Evolutionary conservation across 2,113 vertebrate genomes (phyloP), one percentile per base, ranked within the genome.

Genomic region (Notechis scutatus): DNA sequence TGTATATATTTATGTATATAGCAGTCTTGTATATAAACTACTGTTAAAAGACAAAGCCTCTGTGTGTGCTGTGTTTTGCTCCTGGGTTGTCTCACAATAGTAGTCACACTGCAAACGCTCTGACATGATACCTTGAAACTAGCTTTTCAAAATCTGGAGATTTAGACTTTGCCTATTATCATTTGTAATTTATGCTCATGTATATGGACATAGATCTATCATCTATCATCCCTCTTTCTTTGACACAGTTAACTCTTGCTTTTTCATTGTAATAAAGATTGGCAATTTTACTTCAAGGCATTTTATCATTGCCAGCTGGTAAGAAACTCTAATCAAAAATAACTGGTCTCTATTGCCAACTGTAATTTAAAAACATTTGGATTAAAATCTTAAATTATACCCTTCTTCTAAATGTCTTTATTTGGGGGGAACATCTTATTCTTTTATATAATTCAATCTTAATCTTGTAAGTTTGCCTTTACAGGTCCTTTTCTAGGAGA

Each of bases 221-320:
- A 47, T 8, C 50, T n/a, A 47, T 21, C 52, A 92, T 64, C 91
- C 91, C 57, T 64, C 87, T 87, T 74, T 4, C 92, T 92, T 92
- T 64, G n/a, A 47, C 14, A n/a, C 23, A 90, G 20, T 50, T 64
- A 94, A 8, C 88, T 87, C 87, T 93, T 95, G 94, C 45, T 52
- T 93, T 95, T 93, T 95, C 64, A 95, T 89, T 96, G 69, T 21
- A 87, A 3, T 92, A 6, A 92, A 86, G 29, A 92, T 93, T 95
- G n/a, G 47, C 85, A 93, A 91, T 95, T 94, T 95, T 91, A 34
- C 57, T 90, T 42, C 47, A 74, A 92, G 88, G 74, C 88, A 93
- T 12, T 45, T 92, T 95, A 92, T 87, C 20, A 90, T 20, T 59
- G 64, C 90, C 89, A 93, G 92, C 93, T 95, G 94, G 81, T 94